Evolutionary conservation across 2,797 vertebrate species (phyloP), one percentile per base, ranked within the genome.

Genomic region (Aplochiton taeniatus): DNA sequence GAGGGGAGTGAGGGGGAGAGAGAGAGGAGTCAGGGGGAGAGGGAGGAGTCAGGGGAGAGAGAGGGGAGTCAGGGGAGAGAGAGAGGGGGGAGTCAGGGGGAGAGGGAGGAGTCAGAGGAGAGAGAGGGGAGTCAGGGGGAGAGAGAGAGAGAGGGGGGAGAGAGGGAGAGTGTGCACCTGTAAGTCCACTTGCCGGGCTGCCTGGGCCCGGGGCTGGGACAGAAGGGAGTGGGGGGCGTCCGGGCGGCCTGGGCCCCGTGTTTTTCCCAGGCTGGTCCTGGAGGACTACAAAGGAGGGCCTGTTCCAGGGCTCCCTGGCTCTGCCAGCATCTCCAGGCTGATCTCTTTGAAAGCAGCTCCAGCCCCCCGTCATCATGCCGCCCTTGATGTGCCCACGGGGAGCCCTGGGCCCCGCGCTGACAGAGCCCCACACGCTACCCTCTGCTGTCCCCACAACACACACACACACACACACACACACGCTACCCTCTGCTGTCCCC

Each of bases 271-370:
- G 81, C 44, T 3, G 62, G 57, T 65, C 46, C 18, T 72, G 74
- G n/a, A n/a, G n/a, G n/a, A n/a, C n/a, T n/a, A n/a, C n/a, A 89
- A 91, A 85, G 83, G 72, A 76, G 4, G 63, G 83, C 73, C 83
- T 91, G 89, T 89, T 89, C 73, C 3, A n/a, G n/a, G n/a, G 50
- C 18, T 51, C 49, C 49, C 49, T 51, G 49, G 65, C 53, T 67
- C 71, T 43, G 74, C 78, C 82, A 84, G 77, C 76, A 88, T 89
- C 86, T 87, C 75, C 74, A 70, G 71, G 75, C 72, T 49, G 57
- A 88, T 87, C 83, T 88, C 87, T 91, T 90, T 91, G 89, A 90
- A 90, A 90, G 82, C 87, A 77, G 77, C 79, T 83, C 82, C 68
- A 77, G 61, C 76, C 69, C 81, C 74, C 76, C 77, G 76, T 53